Evolutionary conservation across 2,888 invertebrate genomes (phyloP).

Genomic region (Kryphioiulus occultus): DNA sequence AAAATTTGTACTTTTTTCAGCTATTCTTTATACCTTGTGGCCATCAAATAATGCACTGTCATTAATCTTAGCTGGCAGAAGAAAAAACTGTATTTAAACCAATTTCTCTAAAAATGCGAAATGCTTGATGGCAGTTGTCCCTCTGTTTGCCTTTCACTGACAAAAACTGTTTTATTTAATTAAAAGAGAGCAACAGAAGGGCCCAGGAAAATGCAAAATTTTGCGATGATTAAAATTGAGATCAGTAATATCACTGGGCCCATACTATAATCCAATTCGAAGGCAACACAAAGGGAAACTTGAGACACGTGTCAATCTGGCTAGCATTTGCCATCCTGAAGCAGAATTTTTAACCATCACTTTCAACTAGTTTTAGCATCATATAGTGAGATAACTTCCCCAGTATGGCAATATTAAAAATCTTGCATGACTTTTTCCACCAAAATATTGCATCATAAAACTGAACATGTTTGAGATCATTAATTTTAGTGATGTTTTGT

Average conservation of each 20-base stretch:
- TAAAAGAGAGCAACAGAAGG: background rate
- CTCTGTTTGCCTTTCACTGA: background rate
- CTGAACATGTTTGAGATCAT: too few species aligned
- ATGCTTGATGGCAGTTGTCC: background rate
- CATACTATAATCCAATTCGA: background rate
- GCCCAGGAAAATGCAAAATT: background rate
- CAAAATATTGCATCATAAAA: too few species aligned
- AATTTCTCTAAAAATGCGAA: background rate
- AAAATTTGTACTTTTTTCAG: constrained; percentile 26
- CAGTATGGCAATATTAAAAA: too few species aligned
- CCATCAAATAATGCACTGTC: background rate
- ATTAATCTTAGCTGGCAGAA: background rate
- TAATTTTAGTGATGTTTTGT: too few species aligned
- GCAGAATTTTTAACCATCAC: too few species aligned
- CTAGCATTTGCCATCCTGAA: too few species aligned
- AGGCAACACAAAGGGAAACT: background rate
- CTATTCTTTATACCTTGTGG: constrained; percentile 16
- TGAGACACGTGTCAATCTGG: too few species aligned
- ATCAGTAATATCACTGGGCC: constrained; percentile 7
- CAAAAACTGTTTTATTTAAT: background rate
- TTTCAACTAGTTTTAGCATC: too few species aligned
- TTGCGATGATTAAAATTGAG: background rate
- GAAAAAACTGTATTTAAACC: background rate
- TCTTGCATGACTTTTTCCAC: too few species aligned
- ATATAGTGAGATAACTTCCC: too few species aligned